Evolutionary conservation across 2,888 invertebrate genomes (phyloP), one percentile per base, ranked within the genome.

Genomic region (Hetaerina titia): DNA sequence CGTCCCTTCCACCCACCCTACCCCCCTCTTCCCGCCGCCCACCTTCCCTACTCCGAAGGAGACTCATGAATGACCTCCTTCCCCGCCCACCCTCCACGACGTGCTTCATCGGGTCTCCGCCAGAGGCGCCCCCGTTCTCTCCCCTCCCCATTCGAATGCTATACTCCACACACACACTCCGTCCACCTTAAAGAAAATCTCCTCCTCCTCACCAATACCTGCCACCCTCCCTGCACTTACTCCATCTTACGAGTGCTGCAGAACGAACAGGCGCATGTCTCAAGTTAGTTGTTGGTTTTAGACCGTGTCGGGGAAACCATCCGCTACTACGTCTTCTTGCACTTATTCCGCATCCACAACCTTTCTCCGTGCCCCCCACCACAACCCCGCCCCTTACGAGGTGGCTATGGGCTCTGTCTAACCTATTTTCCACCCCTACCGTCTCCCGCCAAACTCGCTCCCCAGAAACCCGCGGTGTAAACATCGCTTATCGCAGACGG

Each of bases 21-120:
- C 22, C 92, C 15, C 56, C 0, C 58, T 2, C 2, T 0, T 17
- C 17, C 15, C 56, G 8, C 88, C 22, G 19, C 88, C 31, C 64
- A 64, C 45, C 64, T 19, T 63, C 25, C 63, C 90, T 31, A 31
- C 45, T 69, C 56, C 69, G 57, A 92, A 92, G 69, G 92, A 92
- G 92, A 57, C 92, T 92, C 92, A 92, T 92, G 92, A 92, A 92
- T 92, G 69, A 92, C 92, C 92, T 92, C 22, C 69, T 92, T 57
- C 90, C 63, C 64, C 90, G 25, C 90, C 45, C 31, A 17, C 90
- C 90, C 90, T 64, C 92, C 69, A 22, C 69, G 45, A 45, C 45
- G n/a, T 22, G 92, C 56, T 92, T 92, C 92, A 56, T 69, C 69
- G 92, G 92, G 92, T 92, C 92, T 56, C 92, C 92, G 92, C 92